These are phyloP conservation scores for Incurvaria masculella DNA, from an alignment of 2,888 invertebrate species.

Conservation along the genomic window DNA sequence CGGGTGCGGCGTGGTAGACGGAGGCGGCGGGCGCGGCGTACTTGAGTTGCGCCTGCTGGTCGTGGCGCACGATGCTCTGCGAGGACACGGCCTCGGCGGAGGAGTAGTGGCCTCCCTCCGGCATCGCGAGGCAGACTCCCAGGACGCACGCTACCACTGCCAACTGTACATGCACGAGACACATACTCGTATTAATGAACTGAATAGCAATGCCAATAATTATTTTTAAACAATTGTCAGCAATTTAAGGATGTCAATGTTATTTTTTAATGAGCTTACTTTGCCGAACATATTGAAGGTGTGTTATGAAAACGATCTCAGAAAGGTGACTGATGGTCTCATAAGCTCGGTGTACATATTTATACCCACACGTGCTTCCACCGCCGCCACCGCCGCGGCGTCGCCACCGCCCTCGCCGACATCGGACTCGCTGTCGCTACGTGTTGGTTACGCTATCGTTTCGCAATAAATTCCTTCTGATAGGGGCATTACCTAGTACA, in stretches of 20 bases:
- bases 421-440: no score
- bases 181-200: no score
- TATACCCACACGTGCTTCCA: not conserved
- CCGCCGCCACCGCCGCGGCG: not conserved
- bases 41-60: conserved; percentile 22
- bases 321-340: not conserved
- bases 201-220: no score
- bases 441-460: no score
- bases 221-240: no score
- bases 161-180: no score
- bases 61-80: conserved; percentile 42
- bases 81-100: conserved; percentile 25
- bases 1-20: conserved; percentile 13
- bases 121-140: conserved; percentile 4
- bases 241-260: no score
- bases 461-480: no score
- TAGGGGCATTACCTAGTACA: no score
- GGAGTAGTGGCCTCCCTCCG: conserved; percentile 18
- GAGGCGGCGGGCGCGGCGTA: conserved; percentile 9
- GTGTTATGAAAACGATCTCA: not conserved
- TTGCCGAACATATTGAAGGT: not conserved
- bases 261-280: not conserved
- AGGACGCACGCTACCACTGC: not conserved
- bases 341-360: not conserved
- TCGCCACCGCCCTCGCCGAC: no score